Evolutionary conservation across 2,888 invertebrate genomes (phyloP).

Genomic region (Chymomyza procnemis): DNA sequence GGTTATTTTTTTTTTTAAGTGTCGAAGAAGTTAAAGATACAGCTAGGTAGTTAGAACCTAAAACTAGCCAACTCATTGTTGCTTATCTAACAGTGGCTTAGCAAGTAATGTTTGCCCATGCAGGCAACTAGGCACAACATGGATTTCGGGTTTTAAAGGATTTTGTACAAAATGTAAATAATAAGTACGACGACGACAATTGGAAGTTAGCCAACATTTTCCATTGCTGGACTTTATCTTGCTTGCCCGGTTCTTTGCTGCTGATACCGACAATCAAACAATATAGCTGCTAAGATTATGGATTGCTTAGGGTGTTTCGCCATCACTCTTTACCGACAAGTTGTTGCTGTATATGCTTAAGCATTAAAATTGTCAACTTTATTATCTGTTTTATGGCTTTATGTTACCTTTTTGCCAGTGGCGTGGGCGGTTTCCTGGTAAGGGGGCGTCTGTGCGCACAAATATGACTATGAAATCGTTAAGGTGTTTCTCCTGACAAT

Average conservation of each 20-base stretch:
- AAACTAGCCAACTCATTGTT: constrained; percentile 33
- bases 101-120: not conserved
- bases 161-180: not conserved
- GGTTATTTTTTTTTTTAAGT: constrained; percentile 48
- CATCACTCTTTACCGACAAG: not conserved
- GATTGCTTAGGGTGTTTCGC: not conserved
- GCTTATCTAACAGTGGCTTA: constrained; percentile 10
- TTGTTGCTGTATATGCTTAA: not conserved
- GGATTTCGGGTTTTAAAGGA: not conserved
- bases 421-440: too few species aligned
- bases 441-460: too few species aligned
- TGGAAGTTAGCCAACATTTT: not conserved
- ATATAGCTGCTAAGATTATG: not conserved
- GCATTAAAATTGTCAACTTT: constrained; percentile 53
- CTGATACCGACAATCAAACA: not conserved
- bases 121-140: not conserved
- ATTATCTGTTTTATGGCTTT: constrained; percentile 42
- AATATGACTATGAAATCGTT: too few species aligned
- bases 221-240: not conserved
- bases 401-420: constrained; percentile 3
- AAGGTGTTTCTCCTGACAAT: too few species aligned
- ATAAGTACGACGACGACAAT: not conserved
- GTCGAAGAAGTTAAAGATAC: constrained; percentile 27
- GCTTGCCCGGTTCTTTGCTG: not conserved
- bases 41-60: constrained; percentile 28